Conservation (phyloP, 1,140 invertebrate species). For the Bradynema listronoti region DNA sequence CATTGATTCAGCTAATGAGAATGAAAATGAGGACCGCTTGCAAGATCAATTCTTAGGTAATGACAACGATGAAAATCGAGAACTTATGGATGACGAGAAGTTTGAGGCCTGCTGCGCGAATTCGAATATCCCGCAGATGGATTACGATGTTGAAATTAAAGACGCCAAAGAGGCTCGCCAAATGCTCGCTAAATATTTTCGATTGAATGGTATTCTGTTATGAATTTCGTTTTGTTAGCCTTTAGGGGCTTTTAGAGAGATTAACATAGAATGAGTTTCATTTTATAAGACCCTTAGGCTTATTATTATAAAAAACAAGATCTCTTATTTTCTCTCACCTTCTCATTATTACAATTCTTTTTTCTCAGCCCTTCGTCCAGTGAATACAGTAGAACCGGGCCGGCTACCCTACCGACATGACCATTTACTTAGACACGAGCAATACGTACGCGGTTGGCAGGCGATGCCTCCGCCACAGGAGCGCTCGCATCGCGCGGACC, state of each 20-base stretch:
- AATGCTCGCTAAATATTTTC: not conserved
- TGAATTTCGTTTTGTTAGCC: not conserved
- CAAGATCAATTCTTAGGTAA: too few relatives aligned
- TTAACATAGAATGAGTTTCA: not conserved
- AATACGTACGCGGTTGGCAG: conserved; percentile 34
- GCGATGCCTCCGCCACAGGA: conserved; percentile 40
- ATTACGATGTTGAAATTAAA: too few relatives aligned
- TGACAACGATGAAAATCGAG: too few relatives aligned
- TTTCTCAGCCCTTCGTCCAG: conserved; percentile 6
- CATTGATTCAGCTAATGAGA: too few relatives aligned
- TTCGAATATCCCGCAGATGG: too few relatives aligned
- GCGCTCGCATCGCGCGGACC: conserved; percentile 27
- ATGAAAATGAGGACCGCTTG: too few relatives aligned
- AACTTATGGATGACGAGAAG: too few relatives aligned
- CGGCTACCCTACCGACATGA: conserved; percentile 42
- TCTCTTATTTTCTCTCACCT: not conserved
- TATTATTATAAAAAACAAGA: too few relatives aligned
- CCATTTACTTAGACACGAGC: conserved; percentile 22
- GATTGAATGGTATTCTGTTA: not conserved
- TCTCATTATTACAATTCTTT: not conserved
- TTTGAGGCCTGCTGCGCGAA: too few relatives aligned
- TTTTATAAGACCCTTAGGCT: not conserved
- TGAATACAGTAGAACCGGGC: conserved; percentile 23
- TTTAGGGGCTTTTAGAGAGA: not conserved
- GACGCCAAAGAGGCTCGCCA: too few relatives aligned